Evolutionary conservation across 2,113 vertebrate species (phyloP).

Genomic region (Ondatra zibethicus): DNA sequence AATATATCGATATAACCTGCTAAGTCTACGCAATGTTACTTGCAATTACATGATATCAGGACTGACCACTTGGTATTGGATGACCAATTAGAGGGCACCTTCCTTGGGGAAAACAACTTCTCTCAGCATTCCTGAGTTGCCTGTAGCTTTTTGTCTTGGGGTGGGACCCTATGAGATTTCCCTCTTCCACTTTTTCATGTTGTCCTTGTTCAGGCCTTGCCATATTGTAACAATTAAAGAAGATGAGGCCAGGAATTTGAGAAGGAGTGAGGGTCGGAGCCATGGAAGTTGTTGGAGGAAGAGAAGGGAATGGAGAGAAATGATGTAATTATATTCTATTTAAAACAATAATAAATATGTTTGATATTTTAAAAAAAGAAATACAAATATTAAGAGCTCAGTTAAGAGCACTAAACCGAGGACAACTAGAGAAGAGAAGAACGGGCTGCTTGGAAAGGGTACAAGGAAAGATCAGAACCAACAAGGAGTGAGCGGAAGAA

Average conservation of each 20-base stretch:
- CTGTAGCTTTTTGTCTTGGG: background rate
- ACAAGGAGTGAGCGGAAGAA: background rate
- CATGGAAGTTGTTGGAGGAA: background rate
- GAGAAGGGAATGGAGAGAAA: background rate
- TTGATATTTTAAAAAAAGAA: background rate
- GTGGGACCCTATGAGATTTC: background rate
- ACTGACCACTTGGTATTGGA: background rate
- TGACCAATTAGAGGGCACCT: background rate
- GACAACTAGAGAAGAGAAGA: background rate
- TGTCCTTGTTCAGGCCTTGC: background rate
- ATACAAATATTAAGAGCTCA: background rate
- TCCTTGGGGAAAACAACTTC: background rate
- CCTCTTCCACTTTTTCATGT: background rate
- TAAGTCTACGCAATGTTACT: background rate
- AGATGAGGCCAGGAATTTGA: conserved; percentile 3
- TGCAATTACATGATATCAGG: background rate
- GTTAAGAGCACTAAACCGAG: background rate
- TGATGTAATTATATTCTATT: background rate
- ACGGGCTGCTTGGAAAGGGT: background rate
- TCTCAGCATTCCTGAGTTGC: background rate
- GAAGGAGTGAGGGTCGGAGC: background rate
- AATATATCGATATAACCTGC: background rate
- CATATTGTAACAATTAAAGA: conserved; percentile 12
- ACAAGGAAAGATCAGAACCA: background rate
- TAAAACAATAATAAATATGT: background rate